phyloP scores from a whole-genome alignment of 2,797 vertebrate species.

The Muscicapa striata region DNA sequence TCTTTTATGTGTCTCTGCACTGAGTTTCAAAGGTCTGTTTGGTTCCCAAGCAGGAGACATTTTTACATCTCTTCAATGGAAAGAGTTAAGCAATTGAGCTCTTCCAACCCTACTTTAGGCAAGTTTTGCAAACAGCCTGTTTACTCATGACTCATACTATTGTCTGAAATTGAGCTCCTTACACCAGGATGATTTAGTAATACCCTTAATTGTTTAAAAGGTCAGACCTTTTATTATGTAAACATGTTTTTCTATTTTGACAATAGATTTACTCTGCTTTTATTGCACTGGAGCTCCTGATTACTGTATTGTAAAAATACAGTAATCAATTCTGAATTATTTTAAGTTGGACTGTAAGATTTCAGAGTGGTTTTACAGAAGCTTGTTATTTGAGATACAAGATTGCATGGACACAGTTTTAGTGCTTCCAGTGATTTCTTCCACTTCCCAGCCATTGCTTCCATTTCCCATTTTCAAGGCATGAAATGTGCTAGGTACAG shows the following conservation, averaged over 20 bases:
- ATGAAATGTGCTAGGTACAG: not conserved
- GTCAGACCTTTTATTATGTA: constrained; percentile 48
- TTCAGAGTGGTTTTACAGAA: not conserved
- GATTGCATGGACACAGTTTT: not conserved
- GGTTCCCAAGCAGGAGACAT: not conserved
- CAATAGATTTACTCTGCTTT: not conserved
- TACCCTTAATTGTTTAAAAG: constrained; percentile 40
- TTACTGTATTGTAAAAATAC: not conserved
- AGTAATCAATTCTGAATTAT: not conserved
- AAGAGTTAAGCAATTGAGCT: not conserved
- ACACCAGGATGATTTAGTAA: constrained; percentile 33
- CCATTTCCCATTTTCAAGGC: not conserved
- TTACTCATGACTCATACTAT: constrained; percentile 45
- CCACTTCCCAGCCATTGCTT: not conserved
- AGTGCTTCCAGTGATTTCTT: not conserved
- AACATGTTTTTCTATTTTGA: constrained; percentile 24
- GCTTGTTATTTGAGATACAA: not conserved
- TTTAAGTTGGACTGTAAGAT: not conserved
- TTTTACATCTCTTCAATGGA: not conserved
- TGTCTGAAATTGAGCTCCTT: constrained; percentile 50
- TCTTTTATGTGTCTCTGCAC: not conserved
- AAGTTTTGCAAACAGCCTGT: constrained; percentile 10
- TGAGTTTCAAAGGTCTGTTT: not conserved
- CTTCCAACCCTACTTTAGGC: not conserved
- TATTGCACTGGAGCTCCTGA: not conserved